Evolutionary conservation across 2,888 invertebrate species (phyloP).

Genomic region (Periphyllus acericola): DNA sequence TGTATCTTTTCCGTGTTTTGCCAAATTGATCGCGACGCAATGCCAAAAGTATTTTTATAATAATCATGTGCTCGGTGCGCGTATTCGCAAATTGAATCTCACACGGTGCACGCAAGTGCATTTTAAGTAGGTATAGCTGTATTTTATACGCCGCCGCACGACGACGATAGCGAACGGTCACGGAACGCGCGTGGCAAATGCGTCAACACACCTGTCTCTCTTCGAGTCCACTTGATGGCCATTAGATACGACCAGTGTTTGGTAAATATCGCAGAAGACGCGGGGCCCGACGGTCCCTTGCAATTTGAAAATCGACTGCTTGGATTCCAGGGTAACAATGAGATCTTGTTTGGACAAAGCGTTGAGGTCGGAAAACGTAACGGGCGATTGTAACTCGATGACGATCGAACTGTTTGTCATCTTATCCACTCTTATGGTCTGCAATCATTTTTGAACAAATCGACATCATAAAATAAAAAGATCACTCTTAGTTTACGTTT

Average conservation of each 20-base stretch:
- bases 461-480: background rate
- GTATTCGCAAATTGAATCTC: background rate
- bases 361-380: conserved; percentile 80
- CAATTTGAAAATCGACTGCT: conserved; percentile 75
- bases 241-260: conserved; percentile 70
- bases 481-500: background rate
- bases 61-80: background rate
- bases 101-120: background rate
- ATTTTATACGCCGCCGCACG: background rate
- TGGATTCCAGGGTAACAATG: conserved; percentile 77
- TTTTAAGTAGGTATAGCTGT: background rate
- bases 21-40: conserved; percentile 32
- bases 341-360: conserved; percentile 77
- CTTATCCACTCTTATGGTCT: conserved; percentile 76
- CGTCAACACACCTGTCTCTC: conserved; percentile 34
- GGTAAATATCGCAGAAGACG: conserved; percentile 83
- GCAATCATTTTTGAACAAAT: background rate
- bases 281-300: conserved; percentile 79
- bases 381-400: conserved; percentile 81
- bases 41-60: conserved; percentile 52
- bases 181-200: background rate
- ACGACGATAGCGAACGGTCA: background rate
- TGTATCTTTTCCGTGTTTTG: conserved; percentile 42
- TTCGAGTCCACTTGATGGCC: conserved; percentile 28
- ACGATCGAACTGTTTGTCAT: conserved; percentile 81